Conservation (phyloP, 2,797 vertebrate species). For the Moxostoma hubbsi region DNA sequence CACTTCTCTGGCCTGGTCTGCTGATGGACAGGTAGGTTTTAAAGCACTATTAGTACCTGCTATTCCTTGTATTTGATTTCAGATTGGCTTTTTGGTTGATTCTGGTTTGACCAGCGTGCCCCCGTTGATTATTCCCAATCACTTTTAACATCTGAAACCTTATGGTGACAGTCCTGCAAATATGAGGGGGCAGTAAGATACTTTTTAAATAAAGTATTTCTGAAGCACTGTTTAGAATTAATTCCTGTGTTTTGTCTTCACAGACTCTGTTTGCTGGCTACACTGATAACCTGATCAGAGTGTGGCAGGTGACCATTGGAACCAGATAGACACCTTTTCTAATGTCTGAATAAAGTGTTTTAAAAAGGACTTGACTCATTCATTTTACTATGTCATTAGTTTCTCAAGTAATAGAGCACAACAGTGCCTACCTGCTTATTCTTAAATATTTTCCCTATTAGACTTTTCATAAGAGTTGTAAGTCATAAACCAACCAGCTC, state of each 20-base stretch:
- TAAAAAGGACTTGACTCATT: conserved; percentile 58
- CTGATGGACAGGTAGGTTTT: conserved; percentile 90
- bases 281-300: conserved; percentile 95
- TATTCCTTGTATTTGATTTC: neutral
- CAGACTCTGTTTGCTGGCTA: conserved; percentile 97
- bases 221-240: neutral
- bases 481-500: too few relatives aligned
- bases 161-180: conserved; percentile 84
- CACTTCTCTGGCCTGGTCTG: conserved; percentile 93
- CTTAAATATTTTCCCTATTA: too few relatives aligned
- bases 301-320: conserved; percentile 98
- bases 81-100: neutral
- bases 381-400: neutral
- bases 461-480: too few relatives aligned
- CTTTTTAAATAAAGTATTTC: neutral
- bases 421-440: too few relatives aligned
- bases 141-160: conserved; percentile 74
- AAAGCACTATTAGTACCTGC: neutral
- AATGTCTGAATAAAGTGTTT: conserved; percentile 77
- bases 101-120: conserved; percentile 17
- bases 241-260: neutral
- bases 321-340: conserved; percentile 82
- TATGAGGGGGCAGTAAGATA: conserved; percentile 75
- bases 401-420: neutral
- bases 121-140: conserved; percentile 80